Percentiles rank a stretch among this genome's conserved stretches.
Conservation (phyloP, 2,888 invertebrate species). For the Caenorhabditis imperialis region DNA sequence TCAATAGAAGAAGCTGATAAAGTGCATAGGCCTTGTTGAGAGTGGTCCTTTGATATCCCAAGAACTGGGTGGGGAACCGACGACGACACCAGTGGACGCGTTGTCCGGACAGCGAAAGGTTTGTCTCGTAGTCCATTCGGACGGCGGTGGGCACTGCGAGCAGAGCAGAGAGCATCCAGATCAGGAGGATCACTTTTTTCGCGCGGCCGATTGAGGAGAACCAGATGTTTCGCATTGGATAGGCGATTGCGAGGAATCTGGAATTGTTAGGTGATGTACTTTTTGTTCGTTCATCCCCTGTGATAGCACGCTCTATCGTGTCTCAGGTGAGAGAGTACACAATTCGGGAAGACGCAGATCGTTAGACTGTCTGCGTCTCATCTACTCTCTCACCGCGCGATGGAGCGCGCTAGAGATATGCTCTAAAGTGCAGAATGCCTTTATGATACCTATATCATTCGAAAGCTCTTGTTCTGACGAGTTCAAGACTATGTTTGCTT, state of each 20-base stretch:
- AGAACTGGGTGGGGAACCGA: constrained; percentile 53
- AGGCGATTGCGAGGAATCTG: constrained; percentile 85
- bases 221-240: constrained; percentile 84
- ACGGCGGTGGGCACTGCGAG: constrained; percentile 83
- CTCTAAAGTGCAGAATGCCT: too few relatives aligned
- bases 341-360: too few relatives aligned
- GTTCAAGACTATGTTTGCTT: too few relatives aligned
- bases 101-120: constrained; percentile 49
- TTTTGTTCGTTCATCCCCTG: too few relatives aligned
- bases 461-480: too few relatives aligned
- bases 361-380: too few relatives aligned
- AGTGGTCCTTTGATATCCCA: constrained; percentile 44
- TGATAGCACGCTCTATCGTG: constrained; percentile 2
- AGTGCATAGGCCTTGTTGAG: constrained; percentile 64
- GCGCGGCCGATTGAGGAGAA: constrained; percentile 84
- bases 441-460: too few relatives aligned
- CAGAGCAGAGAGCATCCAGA: constrained; percentile 83
- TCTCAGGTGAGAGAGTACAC: background rate
- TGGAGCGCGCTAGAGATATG: too few relatives aligned
- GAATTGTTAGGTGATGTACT: background rate
- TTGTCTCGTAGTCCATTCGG: constrained; percentile 80
- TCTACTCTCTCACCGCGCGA: too few relatives aligned
- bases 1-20: constrained; percentile 82
- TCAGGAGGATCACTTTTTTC: constrained; percentile 81
- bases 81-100: constrained; percentile 64